Evolutionary conservation across 2,797 vertebrate species (phyloP).

Genomic region (Tragopan temminckii): DNA sequence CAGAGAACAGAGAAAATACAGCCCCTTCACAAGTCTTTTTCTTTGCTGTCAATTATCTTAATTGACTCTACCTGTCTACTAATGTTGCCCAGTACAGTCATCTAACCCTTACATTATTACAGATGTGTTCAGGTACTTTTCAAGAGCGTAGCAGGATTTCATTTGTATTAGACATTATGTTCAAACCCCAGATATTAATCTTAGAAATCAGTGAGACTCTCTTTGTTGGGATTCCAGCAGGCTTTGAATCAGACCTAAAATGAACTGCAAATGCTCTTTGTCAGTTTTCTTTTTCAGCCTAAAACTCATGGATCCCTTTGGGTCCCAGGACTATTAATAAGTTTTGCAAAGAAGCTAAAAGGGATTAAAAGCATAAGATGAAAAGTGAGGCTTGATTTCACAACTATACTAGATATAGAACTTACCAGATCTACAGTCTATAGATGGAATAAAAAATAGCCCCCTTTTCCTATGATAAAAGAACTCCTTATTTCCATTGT

Average conservation of each 20-base stretch:
- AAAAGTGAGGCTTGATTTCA: slow-evolving; percentile 19
- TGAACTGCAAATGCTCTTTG: background rate
- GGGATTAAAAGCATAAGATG: background rate
- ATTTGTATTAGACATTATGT: background rate
- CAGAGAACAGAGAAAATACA: background rate
- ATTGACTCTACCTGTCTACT: background rate
- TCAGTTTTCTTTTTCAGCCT: slow-evolving; percentile 8
- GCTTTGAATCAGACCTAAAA: slow-evolving; percentile 31
- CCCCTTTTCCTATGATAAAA: background rate
- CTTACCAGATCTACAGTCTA: background rate
- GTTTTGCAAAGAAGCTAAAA: slow-evolving; percentile 25
- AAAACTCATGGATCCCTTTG: background rate
- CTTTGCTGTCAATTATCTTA: background rate
- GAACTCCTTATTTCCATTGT: slow-evolving; percentile 31
- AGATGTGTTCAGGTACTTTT: background rate
- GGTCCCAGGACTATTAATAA: background rate
- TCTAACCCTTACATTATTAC: background rate
- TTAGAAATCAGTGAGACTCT: slow-evolving; percentile 12
- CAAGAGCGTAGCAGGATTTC: background rate
- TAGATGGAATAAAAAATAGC: slow-evolving; percentile 16
- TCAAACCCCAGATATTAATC: background rate
- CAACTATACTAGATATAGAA: background rate
- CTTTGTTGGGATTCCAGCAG: slow-evolving; percentile 46
- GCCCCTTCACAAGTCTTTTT: background rate
- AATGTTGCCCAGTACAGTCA: background rate